A percentile compares a stretch with the other conserved stretches of the same genome.
phyloP scores from a whole-genome alignment of 2,113 vertebrate species.

The Alexandromys fortis region DNA sequence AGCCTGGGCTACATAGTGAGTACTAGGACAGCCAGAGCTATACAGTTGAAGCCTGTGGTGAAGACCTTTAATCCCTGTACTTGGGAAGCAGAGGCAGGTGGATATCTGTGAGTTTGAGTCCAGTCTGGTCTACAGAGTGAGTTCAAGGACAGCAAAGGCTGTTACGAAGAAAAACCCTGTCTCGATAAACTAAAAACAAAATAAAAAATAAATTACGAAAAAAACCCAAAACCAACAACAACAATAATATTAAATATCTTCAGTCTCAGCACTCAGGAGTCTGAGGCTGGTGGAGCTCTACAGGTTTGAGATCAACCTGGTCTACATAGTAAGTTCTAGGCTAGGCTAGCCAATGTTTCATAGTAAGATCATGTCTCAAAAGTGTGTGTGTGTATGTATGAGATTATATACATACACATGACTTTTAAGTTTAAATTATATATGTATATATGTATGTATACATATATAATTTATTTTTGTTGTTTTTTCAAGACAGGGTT shows the following conservation, averaged over 20 bases:
- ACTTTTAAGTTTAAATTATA: too few species aligned
- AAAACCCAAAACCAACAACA: too few species aligned
- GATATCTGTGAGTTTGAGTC: not conserved
- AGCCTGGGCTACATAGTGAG: not conserved
- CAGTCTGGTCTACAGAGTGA: not conserved
- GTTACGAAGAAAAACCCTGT: not conserved
- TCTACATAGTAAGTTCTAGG: not conserved
- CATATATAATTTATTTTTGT: too few species aligned
- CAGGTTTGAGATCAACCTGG: not conserved
- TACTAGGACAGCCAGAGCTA: not conserved
- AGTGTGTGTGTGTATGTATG: not conserved
- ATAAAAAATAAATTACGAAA: too few species aligned
- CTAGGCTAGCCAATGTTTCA: not conserved
- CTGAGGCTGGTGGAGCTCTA: not conserved
- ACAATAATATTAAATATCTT: not conserved
- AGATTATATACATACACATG: too few species aligned
- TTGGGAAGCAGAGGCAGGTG: too few species aligned
- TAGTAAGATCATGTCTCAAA: not conserved
- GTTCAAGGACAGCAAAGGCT: not conserved
- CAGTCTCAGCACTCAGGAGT: not conserved
- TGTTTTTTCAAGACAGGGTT: too few species aligned
- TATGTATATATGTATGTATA: too few species aligned
- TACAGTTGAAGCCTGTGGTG: too few species aligned
- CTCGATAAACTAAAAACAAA: too few species aligned
- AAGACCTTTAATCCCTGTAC: too few species aligned